A percentile compares a stretch with the other conserved stretches of the same genome.
Evolutionary conservation across 2,113 vertebrate genomes (phyloP).

Genomic region (Gymnobelideus leadbeateri): DNA sequence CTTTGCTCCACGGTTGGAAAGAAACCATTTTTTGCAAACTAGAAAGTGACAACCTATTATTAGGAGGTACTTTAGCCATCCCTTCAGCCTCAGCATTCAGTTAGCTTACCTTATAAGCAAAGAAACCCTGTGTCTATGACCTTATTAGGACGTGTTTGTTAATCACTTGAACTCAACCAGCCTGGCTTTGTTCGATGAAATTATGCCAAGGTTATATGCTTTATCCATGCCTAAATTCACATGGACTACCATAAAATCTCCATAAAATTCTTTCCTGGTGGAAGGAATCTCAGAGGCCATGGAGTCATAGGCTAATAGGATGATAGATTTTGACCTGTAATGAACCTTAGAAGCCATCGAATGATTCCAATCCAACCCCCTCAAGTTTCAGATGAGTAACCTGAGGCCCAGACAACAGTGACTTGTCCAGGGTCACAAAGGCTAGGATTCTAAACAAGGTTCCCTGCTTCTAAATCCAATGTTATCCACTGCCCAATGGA

Average conservation of each 20-base stretch:
- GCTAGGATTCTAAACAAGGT: constrained; percentile 3
- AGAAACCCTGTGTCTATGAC: not conserved
- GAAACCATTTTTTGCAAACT: not conserved
- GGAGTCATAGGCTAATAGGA: not conserved
- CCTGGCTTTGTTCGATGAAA: not conserved
- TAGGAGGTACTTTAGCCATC: not conserved
- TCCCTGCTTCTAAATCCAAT: not conserved
- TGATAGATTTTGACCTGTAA: not conserved
- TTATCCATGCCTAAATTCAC: not conserved
- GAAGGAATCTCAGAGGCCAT: not conserved
- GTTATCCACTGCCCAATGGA: not conserved
- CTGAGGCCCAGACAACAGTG: constrained; percentile 8
- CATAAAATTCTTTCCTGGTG: not conserved
- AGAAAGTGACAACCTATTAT: not conserved
- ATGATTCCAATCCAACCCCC: not conserved
- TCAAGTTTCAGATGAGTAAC: not conserved
- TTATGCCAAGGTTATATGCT: not conserved
- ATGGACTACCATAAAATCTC: not conserved
- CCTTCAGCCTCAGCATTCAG: not conserved
- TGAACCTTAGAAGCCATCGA: not conserved
- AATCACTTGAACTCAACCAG: not conserved
- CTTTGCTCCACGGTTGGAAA: constrained; percentile 30
- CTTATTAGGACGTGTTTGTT: not conserved
- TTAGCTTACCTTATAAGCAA: not conserved
- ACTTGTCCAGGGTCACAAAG: constrained; percentile 20